Evolutionary conservation across 2,888 invertebrate genomes (phyloP), one percentile per base, ranked within the genome.

Genomic region (Halocaridina rubra): DNA sequence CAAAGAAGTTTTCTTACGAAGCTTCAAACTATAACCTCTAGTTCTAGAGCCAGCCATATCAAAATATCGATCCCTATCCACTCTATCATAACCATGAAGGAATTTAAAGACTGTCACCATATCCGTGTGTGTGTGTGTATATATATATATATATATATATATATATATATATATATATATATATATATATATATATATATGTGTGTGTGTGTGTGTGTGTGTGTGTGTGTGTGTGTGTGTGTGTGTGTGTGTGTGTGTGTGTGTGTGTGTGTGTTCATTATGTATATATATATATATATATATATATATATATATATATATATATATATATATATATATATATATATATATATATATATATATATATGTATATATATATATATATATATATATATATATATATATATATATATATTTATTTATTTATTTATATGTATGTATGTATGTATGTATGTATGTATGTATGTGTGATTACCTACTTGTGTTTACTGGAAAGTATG

Each of bases 301-400:
- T 27, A 67, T 3, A 67, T 27, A 67, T 3, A 67, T 27, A 27
- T 3, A 67, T 27, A 27, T 3, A 67, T 27, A 67, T 3, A 67
- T 2, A 10, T 3, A 7, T 3, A 10, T 27, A 29, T 3, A 67
- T 27, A 67, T 7, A 10, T 2, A 67, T 3, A 3, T 7, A 29
- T 67, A 10, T 10, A 3, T 67, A 67, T 67, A 10, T 67, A 67
- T 67, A 67, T 67, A 67, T 10, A 22, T 3, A 4, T 4, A 22
- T 3, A 29, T 3, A 67, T 67, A 67, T 67, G 29, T 10, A 3
- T 29, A 67, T 67, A 67, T 67, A 67, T 67, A 67, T 67, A 67
- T 67, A 67, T 67, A 67, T 67, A 67, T 67, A 67, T 67, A 67
- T 67, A 67, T 67, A 67, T 67, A 67, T 67, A 67, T 67, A 67